A percentile compares a stretch with the other conserved stretches of the same genome.
phyloP scores from a whole-genome alignment of 2,113 vertebrate species.

The Blennius ocellaris region DNA sequence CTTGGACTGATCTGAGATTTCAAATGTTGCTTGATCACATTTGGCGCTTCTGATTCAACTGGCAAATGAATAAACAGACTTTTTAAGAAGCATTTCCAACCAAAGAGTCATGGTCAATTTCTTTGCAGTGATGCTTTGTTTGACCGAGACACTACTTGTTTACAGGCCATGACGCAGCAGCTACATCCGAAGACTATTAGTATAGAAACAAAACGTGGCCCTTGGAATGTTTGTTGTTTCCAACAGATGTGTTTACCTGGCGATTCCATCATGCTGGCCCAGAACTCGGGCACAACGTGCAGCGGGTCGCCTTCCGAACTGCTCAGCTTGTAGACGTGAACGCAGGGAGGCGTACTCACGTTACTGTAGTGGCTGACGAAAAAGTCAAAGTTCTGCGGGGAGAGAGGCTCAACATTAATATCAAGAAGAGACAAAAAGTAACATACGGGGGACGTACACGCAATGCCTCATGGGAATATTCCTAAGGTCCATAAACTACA shows the following conservation, averaged over 20 bases:
- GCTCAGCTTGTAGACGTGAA: constrained; percentile 94
- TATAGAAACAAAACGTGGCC: neutral
- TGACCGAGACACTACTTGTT: neutral
- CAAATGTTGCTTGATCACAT: neutral
- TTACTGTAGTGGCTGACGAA: constrained; percentile 99
- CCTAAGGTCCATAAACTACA: too few relatives aligned
- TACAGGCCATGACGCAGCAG: neutral
- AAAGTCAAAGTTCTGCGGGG: constrained; percentile 93
- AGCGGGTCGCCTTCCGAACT: constrained; percentile 87
- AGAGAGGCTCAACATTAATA: neutral
- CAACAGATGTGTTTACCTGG: constrained; percentile 80
- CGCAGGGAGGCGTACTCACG: constrained; percentile 92
- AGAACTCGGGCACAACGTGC: constrained; percentile 93
- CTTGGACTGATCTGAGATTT: neutral
- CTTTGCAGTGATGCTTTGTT: neutral
- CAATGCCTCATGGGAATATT: too few relatives aligned
- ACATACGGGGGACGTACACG: too few relatives aligned
- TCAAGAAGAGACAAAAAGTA: too few relatives aligned
- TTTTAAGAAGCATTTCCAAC: neutral
- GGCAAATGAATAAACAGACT: neutral
- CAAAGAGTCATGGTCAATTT: neutral
- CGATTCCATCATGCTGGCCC: constrained; percentile 99
- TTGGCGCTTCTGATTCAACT: neutral
- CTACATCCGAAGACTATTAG: too few relatives aligned
- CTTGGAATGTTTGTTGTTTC: neutral